Conservation (phyloP, 2,888 invertebrate genomes). For the Hemithea aestivaria region DNA sequence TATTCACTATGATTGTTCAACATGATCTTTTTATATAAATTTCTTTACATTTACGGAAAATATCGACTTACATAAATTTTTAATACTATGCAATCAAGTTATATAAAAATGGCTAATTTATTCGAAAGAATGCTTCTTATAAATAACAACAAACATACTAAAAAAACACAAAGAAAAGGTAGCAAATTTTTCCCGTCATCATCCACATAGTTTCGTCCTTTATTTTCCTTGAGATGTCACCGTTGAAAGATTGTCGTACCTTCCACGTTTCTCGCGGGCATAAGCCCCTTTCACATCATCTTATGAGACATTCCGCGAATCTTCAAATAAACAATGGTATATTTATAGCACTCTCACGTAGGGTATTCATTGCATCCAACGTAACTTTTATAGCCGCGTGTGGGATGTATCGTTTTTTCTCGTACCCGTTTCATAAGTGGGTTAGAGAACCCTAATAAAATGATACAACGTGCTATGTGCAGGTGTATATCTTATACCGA, state of each 20-base stretch:
- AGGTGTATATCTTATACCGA: too few relatives aligned
- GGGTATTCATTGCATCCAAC: slow-evolving; percentile 10
- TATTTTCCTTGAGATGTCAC: slow-evolving; percentile 17
- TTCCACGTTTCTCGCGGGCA: slow-evolving; percentile 18
- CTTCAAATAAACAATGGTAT: slow-evolving; percentile 25
- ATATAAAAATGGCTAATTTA: too few relatives aligned
- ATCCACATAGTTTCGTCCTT: slow-evolving; percentile 8
- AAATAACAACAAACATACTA: neutral
- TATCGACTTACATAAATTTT: too few relatives aligned
- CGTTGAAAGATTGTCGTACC: slow-evolving; percentile 22
- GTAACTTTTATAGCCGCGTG: slow-evolving; percentile 2
- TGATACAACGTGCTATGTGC: too few relatives aligned
- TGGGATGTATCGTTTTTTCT: too few relatives aligned
- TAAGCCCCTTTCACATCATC: slow-evolving; percentile 20
- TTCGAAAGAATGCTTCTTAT: too few relatives aligned
- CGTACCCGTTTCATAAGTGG: too few relatives aligned
- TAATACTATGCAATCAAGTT: too few relatives aligned
- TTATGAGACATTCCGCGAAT: slow-evolving; percentile 24
- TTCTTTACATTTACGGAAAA: too few relatives aligned
- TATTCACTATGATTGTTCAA: too few relatives aligned
- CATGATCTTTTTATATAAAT: too few relatives aligned
- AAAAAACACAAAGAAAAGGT: slow-evolving; percentile 9
- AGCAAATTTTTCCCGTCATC: slow-evolving; percentile 12
- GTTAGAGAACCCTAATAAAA: too few relatives aligned
- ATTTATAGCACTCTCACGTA: slow-evolving; percentile 15